phyloP scores from a whole-genome alignment of 2,888 invertebrate genomes.

The Tortricodes alternella region DNA sequence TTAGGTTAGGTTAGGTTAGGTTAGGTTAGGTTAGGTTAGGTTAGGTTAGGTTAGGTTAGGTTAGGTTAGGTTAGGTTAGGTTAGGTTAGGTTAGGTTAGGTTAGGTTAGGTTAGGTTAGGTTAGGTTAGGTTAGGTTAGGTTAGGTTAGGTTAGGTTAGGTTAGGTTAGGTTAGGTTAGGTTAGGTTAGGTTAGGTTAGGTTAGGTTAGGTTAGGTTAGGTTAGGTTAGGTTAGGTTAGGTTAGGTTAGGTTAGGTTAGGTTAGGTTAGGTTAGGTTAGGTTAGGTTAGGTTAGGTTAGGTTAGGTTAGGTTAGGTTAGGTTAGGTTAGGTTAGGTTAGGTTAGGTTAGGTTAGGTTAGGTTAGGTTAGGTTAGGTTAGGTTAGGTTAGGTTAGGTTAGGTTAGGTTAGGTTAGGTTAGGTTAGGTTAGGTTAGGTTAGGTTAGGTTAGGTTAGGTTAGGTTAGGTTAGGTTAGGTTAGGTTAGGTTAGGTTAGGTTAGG shows the following conservation, averaged over 20 bases:
- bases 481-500: background rate
- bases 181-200: too few relatives aligned
- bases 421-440: background rate
- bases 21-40: conserved; percentile 1
- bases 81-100: conserved; percentile 1
- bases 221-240: too few relatives aligned
- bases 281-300: too few relatives aligned
- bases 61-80: conserved; percentile 1
- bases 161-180: too few relatives aligned
- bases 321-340: too few relatives aligned
- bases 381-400: background rate
- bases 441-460: background rate
- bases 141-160: too few relatives aligned
- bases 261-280: too few relatives aligned
- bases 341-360: too few relatives aligned
- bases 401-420: background rate
- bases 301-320: too few relatives aligned
- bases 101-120: conserved; percentile 1
- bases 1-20: conserved; percentile 1
- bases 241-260: too few relatives aligned
- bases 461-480: background rate
- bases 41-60: conserved; percentile 1
- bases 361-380: too few relatives aligned
- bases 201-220: too few relatives aligned
- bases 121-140: background rate